Conservation (phyloP, 2,888 invertebrate species). For the Masnerella sp. region DNA sequence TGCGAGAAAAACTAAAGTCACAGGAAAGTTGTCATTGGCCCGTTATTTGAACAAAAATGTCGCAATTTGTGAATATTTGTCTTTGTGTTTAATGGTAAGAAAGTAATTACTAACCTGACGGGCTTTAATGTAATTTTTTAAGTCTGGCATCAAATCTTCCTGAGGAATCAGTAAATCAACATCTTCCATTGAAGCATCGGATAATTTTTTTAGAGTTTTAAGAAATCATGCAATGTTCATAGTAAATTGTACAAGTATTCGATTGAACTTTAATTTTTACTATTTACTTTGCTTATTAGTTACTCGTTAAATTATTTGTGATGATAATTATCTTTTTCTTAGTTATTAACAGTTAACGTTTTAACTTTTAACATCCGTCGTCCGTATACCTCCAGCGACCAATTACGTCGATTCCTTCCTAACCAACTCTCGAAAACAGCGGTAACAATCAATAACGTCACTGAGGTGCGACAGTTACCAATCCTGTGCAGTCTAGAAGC, state of each 20-base stretch:
- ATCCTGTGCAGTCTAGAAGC: constrained; percentile 39
- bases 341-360: constrained; percentile 19
- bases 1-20: neutral
- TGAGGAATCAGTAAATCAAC: constrained; percentile 71
- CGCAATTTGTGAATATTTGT: constrained; percentile 18
- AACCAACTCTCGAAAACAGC: constrained; percentile 62
- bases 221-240: too few species aligned
- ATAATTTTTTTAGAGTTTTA: constrained; percentile 22
- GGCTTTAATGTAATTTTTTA: constrained; percentile 71
- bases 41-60: constrained; percentile 38
- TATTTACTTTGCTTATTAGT: too few species aligned
- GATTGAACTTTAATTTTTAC: too few species aligned
- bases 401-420: constrained; percentile 62
- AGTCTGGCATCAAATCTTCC: constrained; percentile 72
- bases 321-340: too few species aligned
- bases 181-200: constrained; percentile 72
- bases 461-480: constrained; percentile 53
- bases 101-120: constrained; percentile 74
- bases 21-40: neutral
- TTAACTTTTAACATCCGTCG: constrained; percentile 25
- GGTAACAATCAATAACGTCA: constrained; percentile 63
- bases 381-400: constrained; percentile 41
- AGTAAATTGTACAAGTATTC: too few species aligned
- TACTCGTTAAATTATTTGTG: too few species aligned
- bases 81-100: constrained; percentile 36